Evolutionary conservation across 2,888 invertebrate species (phyloP).

Genomic region (Drosophila quasianomalipes): DNA sequence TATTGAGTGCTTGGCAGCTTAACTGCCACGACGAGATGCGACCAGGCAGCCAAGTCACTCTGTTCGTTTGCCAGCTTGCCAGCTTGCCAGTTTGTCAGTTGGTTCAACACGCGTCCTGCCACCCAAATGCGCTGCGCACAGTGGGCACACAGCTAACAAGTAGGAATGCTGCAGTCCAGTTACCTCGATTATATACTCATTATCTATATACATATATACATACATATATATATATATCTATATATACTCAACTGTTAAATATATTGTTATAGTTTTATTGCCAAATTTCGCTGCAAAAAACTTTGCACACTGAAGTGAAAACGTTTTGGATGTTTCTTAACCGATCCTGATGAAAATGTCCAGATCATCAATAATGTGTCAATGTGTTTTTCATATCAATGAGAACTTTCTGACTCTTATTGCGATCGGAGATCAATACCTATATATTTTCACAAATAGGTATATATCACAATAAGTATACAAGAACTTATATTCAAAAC

Average conservation of each 20-base stretch:
- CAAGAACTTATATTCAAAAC: not conserved
- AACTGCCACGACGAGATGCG: constrained; percentile 28
- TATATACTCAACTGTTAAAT: not conserved
- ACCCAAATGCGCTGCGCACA: constrained; percentile 40
- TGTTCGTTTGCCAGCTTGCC: constrained; percentile 28
- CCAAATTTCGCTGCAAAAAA: not conserved
- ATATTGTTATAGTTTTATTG: not conserved
- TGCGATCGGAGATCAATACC: not conserved
- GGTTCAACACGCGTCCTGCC: constrained; percentile 42
- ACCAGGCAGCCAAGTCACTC: constrained; percentile 26
- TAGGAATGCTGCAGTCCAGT: not conserved
- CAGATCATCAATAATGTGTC: not conserved
- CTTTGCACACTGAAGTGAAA: not conserved
- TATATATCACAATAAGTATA: too few relatives aligned
- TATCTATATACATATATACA: too few relatives aligned
- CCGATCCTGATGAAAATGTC: not conserved
- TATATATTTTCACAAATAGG: not conserved
- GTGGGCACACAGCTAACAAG: constrained; percentile 5
- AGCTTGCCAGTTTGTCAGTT: constrained; percentile 35
- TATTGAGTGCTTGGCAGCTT: constrained; percentile 25
- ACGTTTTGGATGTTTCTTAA: not conserved
- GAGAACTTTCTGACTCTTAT: not conserved
- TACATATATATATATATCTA: too few relatives aligned
- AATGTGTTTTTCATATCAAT: not conserved
- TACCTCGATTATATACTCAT: not conserved